Base-by-base conservation (phyloP, 1,140 invertebrate species). In the Nephotettix cincticeps region DNA sequence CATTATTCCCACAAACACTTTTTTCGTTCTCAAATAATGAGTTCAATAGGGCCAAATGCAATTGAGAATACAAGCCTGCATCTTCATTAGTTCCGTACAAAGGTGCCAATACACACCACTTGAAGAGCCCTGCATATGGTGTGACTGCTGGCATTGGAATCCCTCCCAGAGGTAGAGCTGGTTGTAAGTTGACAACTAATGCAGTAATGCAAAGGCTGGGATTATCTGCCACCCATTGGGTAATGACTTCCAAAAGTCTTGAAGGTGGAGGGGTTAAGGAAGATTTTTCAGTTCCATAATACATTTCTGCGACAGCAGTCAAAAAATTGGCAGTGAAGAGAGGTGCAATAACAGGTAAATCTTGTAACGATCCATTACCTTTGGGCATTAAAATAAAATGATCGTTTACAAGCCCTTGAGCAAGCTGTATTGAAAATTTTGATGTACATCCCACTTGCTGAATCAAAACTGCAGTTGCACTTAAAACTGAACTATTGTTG, bases 371-470 rank as follows among this genome's bases (percentile, higher is more conserved):
- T n/a, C 83, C 81, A 4, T 88, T 84, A 25, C 88, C 86, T 71
- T 85, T 86, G 6, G 89, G 88, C 40, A 90, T 86, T 64, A 92
- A 83, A 43, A 88, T 85, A 75, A 93, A 91, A 77, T 93, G 93
- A 78, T 94, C 92, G 70, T 88, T 85, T n/a, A 93, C 87, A 36
- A 94, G 81, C 72, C 88, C 89, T 72, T 89, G 86, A 0, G 90
- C 91, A 4, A 94, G 81, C 78, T 88, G 87, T 51, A 69, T 64
- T 19, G 74, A 75, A 51, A 74, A 77, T 40, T 78, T 75, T 1
- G 91, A 92, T n/a, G 90, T 91, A 66, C 91, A 92, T 11, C 91
- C 89, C 69, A 91, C 84, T 77, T 93, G 92, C 80, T 94, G 92
- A 80, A 94, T 87, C 89, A 91, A 92, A n/a, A 92, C 90, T 70